Evolutionary conservation across 2,888 invertebrate genomes (phyloP).

Genomic region (Alviniconcha strummeri): DNA sequence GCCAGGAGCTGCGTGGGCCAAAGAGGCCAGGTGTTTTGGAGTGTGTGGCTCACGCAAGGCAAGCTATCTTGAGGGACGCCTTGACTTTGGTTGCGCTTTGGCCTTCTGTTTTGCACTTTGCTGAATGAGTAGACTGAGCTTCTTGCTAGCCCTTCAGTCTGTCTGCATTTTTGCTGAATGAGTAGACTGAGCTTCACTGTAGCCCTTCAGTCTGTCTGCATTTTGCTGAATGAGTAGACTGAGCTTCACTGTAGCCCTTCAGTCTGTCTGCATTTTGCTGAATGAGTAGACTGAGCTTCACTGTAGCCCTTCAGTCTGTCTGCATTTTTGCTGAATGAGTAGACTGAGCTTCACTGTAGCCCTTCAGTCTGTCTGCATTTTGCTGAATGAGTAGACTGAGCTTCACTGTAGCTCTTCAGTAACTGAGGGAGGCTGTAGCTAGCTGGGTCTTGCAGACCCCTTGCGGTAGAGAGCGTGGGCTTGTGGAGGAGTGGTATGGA

Average conservation of each 20-base stretch:
- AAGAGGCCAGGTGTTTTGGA: conserved; percentile 31
- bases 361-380: not conserved
- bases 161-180: not conserved
- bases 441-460: no score
- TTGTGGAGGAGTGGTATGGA: no score
- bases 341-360: no score
- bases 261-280: not conserved
- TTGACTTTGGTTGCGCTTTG: not conserved
- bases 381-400: no score
- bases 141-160: not conserved
- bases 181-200: no score
- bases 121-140: no score
- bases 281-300: not conserved
- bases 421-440: no score
- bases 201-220: not conserved
- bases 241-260: not conserved
- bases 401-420: not conserved
- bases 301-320: not conserved
- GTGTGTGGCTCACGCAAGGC: conserved; percentile 29
- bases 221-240: not conserved
- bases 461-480: no score
- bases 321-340: not conserved
- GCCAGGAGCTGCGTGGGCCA: not conserved
- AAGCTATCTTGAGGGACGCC: conserved; percentile 19
- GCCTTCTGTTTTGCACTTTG: not conserved